Conservation (phyloP, 35 echinoderm and acorn worm species). For the Stichopus chloronotus region DNA sequence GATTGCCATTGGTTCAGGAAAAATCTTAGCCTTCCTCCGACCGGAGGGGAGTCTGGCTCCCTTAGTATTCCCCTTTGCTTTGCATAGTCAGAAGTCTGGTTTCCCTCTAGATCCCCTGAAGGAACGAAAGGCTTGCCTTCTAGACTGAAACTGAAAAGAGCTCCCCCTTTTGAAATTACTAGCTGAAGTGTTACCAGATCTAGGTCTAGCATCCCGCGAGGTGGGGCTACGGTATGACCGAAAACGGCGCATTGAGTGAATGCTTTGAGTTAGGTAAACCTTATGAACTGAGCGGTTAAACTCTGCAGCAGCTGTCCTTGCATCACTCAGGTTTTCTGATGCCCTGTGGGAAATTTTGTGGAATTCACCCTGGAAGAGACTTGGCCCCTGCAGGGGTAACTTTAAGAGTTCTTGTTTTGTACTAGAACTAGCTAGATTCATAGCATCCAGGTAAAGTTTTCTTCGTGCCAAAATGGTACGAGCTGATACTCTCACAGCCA, state of each 20-base stretch:
- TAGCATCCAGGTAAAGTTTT: constrained; percentile 4
- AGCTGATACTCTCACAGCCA: neutral
- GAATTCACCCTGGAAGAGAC: neutral
- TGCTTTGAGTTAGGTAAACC: neutral
- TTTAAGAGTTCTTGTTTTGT: neutral
- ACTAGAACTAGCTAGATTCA: neutral
- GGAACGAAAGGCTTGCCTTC: neutral
- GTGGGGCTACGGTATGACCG: neutral
- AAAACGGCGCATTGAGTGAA: neutral
- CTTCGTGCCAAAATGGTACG: constrained; percentile 20
- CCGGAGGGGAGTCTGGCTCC: neutral
- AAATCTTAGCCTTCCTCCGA: constrained; percentile 2
- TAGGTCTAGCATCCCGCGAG: neutral
- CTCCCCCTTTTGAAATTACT: neutral
- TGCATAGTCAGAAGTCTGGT: too few relatives aligned
- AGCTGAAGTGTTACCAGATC: neutral
- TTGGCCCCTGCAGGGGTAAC: constrained; percentile 1
- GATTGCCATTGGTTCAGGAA: neutral
- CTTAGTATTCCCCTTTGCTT: too few relatives aligned
- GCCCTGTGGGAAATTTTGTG: neutral
- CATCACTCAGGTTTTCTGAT: neutral
- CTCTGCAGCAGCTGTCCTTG: neutral
- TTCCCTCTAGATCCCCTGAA: too few relatives aligned
- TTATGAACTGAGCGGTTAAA: neutral
- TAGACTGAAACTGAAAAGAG: constrained; percentile 6